A percentile compares a stretch with the other conserved stretches of the same genome.
phyloP scores from a whole-genome alignment of 1,140 invertebrate genomes.

The Bilobella aurantiaca region DNA sequence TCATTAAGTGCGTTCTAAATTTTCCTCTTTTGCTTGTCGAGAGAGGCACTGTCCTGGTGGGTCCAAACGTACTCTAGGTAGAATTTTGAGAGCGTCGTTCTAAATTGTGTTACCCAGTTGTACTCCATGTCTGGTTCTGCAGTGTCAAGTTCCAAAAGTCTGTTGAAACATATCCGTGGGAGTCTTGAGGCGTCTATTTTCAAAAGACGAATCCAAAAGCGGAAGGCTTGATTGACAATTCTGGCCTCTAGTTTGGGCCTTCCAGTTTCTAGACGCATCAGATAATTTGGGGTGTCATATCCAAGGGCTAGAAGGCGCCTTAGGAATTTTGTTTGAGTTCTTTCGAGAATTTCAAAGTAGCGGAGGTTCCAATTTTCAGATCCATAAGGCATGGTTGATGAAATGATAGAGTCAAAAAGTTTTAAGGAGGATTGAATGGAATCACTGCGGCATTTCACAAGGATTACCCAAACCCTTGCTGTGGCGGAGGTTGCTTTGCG shows the following conservation, averaged over 20 bases:
- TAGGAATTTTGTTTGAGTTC: not conserved
- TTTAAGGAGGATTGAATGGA: not conserved
- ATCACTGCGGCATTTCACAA: not conserved
- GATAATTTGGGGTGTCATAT: not conserved
- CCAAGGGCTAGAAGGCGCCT: not conserved
- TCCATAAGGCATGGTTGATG: not conserved
- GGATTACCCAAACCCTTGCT: not conserved
- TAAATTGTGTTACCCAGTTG: too few relatives aligned
- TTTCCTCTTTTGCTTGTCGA: too few relatives aligned
- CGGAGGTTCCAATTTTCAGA: not conserved
- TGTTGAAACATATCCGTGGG: too few relatives aligned
- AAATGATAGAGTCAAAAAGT: not conserved
- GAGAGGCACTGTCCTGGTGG: too few relatives aligned
- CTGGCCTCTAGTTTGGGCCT: not conserved
- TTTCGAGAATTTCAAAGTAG: not conserved
- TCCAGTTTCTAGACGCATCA: not conserved
- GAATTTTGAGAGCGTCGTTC: too few relatives aligned
- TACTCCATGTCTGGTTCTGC: too few relatives aligned
- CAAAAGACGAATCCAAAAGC: too few relatives aligned
- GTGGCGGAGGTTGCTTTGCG: conserved; percentile 6
- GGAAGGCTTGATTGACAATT: too few relatives aligned
- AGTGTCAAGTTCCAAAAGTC: too few relatives aligned
- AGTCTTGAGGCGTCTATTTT: too few relatives aligned
- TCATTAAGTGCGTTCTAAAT: too few relatives aligned
- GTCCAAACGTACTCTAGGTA: too few relatives aligned